These are phyloP conservation scores for Drosophila pandora DNA, from an alignment of 1,140 invertebrate genomes.

Conservation along the genomic window DNA sequence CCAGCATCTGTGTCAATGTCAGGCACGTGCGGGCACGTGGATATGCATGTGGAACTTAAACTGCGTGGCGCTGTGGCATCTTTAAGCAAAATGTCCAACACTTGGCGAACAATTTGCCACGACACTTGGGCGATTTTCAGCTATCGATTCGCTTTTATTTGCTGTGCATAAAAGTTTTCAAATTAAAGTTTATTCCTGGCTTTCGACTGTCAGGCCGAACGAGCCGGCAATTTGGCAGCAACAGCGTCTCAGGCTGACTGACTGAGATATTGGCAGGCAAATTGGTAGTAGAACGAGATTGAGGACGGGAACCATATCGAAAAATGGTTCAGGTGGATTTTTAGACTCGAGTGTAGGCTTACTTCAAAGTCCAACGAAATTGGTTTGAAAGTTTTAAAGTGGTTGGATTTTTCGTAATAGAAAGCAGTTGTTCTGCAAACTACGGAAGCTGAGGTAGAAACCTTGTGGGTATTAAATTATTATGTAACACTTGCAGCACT, in stretches of 20 bases:
- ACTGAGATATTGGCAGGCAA: conserved; percentile 22
- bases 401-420: background rate
- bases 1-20: conserved; percentile 78
- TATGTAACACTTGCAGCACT: background rate
- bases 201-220: conserved; percentile 52
- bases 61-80: conserved; percentile 36
- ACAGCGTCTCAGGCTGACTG: conserved; percentile 3
- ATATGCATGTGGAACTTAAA: conserved; percentile 59
- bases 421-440: background rate
- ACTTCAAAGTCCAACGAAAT: conserved; percentile 7
- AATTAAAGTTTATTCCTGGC: conserved; percentile 71
- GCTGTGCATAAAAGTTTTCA: conserved; percentile 69
- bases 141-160: conserved; percentile 62
- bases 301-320: conserved; percentile 24
- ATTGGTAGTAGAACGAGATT: background rate
- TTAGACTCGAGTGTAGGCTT: conserved; percentile 5
- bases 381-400: conserved; percentile 21
- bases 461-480: background rate
- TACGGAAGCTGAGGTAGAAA: background rate
- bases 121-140: conserved; percentile 47
- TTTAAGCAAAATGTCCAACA: conserved; percentile 74
- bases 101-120: conserved; percentile 73
- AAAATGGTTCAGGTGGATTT: conserved; percentile 1
- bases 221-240: conserved; percentile 49
- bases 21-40: conserved; percentile 63